Conservation (phyloP, 2,797 vertebrate genomes). For the Kryptolebias ocellatus region DNA sequence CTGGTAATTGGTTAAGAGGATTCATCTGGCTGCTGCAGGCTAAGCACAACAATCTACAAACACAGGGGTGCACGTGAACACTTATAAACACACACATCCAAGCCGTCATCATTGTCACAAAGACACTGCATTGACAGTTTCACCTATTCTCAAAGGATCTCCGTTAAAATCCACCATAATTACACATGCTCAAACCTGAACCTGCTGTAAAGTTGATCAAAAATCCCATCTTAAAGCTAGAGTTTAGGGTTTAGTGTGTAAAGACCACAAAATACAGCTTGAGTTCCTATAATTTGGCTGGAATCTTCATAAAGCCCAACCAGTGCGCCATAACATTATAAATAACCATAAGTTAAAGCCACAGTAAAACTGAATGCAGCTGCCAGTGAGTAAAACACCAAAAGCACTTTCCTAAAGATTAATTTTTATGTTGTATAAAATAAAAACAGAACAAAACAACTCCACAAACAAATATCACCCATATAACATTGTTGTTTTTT, state of each 20-base stretch:
- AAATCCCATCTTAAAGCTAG: background rate
- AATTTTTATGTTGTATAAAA: background rate
- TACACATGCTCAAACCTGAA: background rate
- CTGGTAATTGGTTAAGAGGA: constrained; percentile 73
- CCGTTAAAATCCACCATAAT: background rate
- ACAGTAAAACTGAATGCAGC: background rate
- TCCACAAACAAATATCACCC: background rate
- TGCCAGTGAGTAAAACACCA: constrained; percentile 4
- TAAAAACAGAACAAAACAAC: background rate
- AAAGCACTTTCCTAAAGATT: background rate
- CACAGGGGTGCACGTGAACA: constrained; percentile 24
- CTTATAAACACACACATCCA: constrained; percentile 10
- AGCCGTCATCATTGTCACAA: constrained; percentile 1
- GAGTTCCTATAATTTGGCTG: background rate
- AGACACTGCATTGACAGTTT: background rate
- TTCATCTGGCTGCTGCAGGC: constrained; percentile 55
- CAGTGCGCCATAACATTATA: background rate
- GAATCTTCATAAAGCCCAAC: background rate
- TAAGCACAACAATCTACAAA: constrained; percentile 47
- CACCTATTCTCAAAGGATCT: background rate
- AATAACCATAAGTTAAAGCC: background rate
- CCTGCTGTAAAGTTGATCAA: constrained; percentile 5
- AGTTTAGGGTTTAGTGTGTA: background rate
- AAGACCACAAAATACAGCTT: background rate
- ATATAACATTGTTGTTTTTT: no score